phyloP scores from a whole-genome alignment of 2,113 vertebrate species.

The Ctenomys sociabilis region DNA sequence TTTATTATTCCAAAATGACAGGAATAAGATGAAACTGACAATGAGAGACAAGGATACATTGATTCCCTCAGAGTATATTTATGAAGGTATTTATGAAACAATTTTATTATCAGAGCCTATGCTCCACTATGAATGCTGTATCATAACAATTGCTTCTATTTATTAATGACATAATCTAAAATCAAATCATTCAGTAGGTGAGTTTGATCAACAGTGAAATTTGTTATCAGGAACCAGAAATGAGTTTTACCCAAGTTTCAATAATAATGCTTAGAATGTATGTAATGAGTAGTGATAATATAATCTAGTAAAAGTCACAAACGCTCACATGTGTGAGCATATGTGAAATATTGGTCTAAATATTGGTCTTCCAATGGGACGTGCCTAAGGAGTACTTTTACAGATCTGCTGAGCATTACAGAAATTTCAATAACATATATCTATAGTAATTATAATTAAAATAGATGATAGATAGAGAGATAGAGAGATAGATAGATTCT shows the following conservation, averaged over 20 bases:
- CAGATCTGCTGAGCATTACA: not conserved
- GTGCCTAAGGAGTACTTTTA: not conserved
- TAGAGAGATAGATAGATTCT: not conserved
- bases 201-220: constrained; percentile 62
- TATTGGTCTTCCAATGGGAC: not conserved
- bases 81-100: constrained; percentile 30
- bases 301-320: constrained; percentile 23
- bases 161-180: constrained; percentile 75
- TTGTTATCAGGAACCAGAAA: constrained; percentile 4
- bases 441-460: not conserved
- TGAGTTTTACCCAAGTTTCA: constrained; percentile 16
- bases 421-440: not conserved
- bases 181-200: constrained; percentile 64
- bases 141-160: constrained; percentile 68
- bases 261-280: not conserved
- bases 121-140: not conserved
- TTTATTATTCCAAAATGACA: not conserved
- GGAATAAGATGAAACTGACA: not conserved
- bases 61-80: constrained; percentile 55
- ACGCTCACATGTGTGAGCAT: not conserved
- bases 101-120: constrained; percentile 65
- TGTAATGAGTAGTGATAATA: not conserved
- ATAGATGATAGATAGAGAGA: too few relatives aligned
- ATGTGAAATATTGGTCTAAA: constrained; percentile 2
- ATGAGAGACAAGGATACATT: rapidly evolving